Evolutionary conservation across 1,140 invertebrate genomes (phyloP), one percentile per base, ranked within the genome.

Genomic region (Aphaenogaster rudis): DNA sequence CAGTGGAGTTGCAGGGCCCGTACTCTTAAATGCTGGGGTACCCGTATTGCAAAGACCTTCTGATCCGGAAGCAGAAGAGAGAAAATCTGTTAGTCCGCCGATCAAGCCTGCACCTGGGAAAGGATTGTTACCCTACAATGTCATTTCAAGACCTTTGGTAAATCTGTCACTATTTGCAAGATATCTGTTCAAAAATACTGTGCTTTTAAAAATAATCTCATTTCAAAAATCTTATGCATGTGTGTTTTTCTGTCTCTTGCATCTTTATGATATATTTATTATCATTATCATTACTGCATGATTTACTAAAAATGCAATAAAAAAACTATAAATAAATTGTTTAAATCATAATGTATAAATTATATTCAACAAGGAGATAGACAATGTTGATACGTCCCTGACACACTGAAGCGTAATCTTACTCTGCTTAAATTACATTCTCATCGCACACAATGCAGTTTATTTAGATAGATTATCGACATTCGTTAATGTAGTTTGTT

Each of bases 51-150:
- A 95, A 87, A 94, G 93, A 64, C 87, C 93, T 4, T 67, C 92
- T 9, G 93, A 95, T 28, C 88, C 88, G 9, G 93, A 93, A 45
- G 71, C 88, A 5, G 91, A 95, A 61, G 86, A 91, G 11, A 91
- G 88, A 61, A 82, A 88, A 36, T 92, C 93, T 2, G 92, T 94
- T 8, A 95, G 93, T 88, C 93, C 94, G 2, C 90, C 93, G 3
- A 92, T 93, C 0, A 95, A 95, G 87, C 90, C 94, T n/a, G 90
- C 93, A 45, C 93, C 94, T 90, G 97, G 97, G 1, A 98, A 98
- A 94, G 97, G 97, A 92, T 93, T 98, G 54, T 94, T 99, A 66
- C 98, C 98, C 1, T 99, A 98, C 91, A 98, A 98, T 95, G 97
- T 99, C 17, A 99, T 98, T 52, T 98, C 98, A 81, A 96, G 97